Evolutionary conservation across 2,888 invertebrate species (phyloP).

Genomic region (Drosophila aldrichi): DNA sequence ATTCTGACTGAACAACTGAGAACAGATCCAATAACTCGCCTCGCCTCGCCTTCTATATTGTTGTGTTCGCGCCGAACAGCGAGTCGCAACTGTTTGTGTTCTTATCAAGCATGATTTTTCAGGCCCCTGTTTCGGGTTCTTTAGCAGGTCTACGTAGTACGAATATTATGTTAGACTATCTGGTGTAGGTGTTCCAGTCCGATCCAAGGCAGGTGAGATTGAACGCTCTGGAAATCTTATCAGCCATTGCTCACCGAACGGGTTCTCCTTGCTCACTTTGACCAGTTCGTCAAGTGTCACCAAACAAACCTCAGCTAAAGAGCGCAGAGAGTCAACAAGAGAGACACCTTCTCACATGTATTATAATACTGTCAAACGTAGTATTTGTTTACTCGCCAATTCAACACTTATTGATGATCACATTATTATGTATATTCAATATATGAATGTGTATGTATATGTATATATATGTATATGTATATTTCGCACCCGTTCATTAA

Average conservation of each 20-base stretch:
- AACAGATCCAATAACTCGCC: constrained; percentile 22
- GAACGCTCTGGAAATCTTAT: constrained; percentile 44
- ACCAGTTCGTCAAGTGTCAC: constrained; percentile 61
- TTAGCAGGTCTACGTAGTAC: constrained; percentile 34
- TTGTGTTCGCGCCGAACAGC: constrained; percentile 47
- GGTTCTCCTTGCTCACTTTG: constrained; percentile 55
- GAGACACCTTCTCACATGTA: not conserved
- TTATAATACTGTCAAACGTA: constrained; percentile 12
- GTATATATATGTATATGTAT: not conserved
- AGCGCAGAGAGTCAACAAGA: not conserved
- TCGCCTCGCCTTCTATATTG: constrained; percentile 11
- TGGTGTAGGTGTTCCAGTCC: constrained; percentile 22
- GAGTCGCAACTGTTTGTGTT: constrained; percentile 63
- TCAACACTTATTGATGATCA: constrained; percentile 16
- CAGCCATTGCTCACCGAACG: constrained; percentile 46
- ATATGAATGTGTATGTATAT: not conserved
- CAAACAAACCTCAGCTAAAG: not conserved
- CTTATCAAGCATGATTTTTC: constrained; percentile 65
- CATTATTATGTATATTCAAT: not conserved
- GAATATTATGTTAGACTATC: constrained; percentile 32
- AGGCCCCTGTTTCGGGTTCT: constrained; percentile 45
- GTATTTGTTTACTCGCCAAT: constrained; percentile 24
- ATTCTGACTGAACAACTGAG: constrained; percentile 35
- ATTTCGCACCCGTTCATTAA: constrained; percentile 7
- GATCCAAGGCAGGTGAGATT: constrained; percentile 27